Evolutionary conservation across 1,140 invertebrate genomes (phyloP).

Genomic region (Pseudomyrmex concolor): DNA sequence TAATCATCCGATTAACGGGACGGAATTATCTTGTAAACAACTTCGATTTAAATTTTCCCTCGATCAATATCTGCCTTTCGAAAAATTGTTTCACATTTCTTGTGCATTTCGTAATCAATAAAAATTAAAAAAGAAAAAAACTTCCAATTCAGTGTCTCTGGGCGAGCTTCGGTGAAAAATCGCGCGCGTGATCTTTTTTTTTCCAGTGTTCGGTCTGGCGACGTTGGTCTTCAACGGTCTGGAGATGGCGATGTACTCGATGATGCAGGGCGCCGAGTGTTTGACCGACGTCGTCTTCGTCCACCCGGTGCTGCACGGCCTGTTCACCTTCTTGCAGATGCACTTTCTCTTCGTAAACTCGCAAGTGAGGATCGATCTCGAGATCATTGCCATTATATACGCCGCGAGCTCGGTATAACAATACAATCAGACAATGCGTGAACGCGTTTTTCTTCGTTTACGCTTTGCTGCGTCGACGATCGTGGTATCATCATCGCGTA

Average conservation of each 20-base stretch:
- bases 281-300: constrained; percentile 87
- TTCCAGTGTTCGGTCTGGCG: constrained; percentile 88
- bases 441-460: constrained; percentile 36
- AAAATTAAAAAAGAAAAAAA: too few species aligned
- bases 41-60: too few species aligned
- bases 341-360: constrained; percentile 90
- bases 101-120: too few species aligned
- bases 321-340: constrained; percentile 90
- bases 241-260: constrained; percentile 88
- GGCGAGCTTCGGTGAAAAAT: too few species aligned
- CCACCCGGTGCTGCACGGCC: constrained; percentile 88
- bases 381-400: constrained; percentile 30
- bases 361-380: constrained; percentile 84
- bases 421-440: constrained; percentile 23
- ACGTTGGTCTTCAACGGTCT: constrained; percentile 89
- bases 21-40: too few species aligned
- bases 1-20: too few species aligned
- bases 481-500: background rate
- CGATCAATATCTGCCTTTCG: too few species aligned
- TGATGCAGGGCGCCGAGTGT: constrained; percentile 86
- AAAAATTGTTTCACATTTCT: too few species aligned
- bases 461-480: constrained; percentile 30
- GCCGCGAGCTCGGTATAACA: background rate
- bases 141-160: too few species aligned
- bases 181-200: background rate